Base-by-base conservation (phyloP, 2,888 invertebrate genomes). In the Leptothorax acervorum region DNA sequence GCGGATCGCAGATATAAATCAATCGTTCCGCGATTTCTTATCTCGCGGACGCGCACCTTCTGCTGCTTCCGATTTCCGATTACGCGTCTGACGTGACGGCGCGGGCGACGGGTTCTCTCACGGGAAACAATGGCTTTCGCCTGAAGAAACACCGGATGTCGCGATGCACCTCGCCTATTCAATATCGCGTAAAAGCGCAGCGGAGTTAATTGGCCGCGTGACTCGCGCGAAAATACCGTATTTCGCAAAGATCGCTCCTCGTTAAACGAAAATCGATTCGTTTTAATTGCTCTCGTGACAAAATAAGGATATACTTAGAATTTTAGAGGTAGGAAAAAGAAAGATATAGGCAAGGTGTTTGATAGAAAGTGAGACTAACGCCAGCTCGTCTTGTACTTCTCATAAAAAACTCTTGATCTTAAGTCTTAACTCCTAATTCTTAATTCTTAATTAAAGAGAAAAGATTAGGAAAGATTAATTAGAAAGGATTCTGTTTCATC, bases 1-100 rank as follows among this genome's bases (percentile, higher is more conserved):
- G 45, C 62, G n/a, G 39, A 23, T 57, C 63, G 57, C 66, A 74
- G 84, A 85, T 75, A 84, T 71, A 68, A 76, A 71, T 31, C 18
- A 71, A 85, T 84, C 76, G 68, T 45, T 31, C 12, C 63, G 39
- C 18, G 15, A 63, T 42, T 53, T 82, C 18, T 55, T 42, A 68
- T 63, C 35, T 63, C 35, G 79, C 45, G 51, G 23, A 15, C 15
- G 70, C 35, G 48, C 66, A 48, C 66, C 31, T 68, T 18, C 48
- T 55, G 42, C 39, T n/a, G n/a, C 48, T 65, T 65, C 15, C 11
- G 45, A 63, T 75, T 65, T 65, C 15, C 11, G 45, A 63, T 75
- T 63, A 48, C 48, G 31, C 31, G 31, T 48, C n/a, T 23, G 23
- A 23, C 23, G 23, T 23, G 65, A 75, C 48, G n/a, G 23, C 23